Evolutionary conservation across 2,113 vertebrate species (phyloP).

Genomic region (Leucosticte australis): DNA sequence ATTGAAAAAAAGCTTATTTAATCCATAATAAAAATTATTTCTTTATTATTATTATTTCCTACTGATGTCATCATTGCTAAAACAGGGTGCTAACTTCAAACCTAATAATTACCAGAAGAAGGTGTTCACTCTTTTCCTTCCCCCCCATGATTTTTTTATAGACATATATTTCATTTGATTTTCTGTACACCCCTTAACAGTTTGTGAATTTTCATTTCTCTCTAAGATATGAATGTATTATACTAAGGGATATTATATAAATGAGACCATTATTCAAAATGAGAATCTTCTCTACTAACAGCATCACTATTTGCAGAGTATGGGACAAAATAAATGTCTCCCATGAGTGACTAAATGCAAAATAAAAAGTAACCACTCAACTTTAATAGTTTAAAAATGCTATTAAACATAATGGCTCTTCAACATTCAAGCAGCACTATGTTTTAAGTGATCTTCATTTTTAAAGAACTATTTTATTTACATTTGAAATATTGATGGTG

Average conservation of each 20-base stretch:
- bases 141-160: constrained; percentile 31
- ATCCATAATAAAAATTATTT: background rate
- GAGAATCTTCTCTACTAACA: constrained; percentile 72
- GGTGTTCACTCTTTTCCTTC: background rate
- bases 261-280: constrained; percentile 78
- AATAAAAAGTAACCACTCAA: constrained; percentile 86
- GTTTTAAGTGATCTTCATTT: constrained; percentile 80
- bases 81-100: background rate
- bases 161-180: constrained; percentile 40
- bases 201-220: constrained; percentile 66
- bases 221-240: constrained; percentile 69
- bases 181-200: constrained; percentile 39
- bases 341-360: constrained; percentile 83
- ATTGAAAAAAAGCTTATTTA: constrained; percentile 8
- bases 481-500: constrained; percentile 81
- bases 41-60: background rate
- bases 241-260: constrained; percentile 73
- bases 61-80: background rate
- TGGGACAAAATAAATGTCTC: constrained; percentile 82
- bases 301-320: constrained; percentile 75
- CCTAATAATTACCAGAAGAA: background rate
- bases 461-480: constrained; percentile 81
- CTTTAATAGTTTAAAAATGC: constrained; percentile 84
- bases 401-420: constrained; percentile 82
- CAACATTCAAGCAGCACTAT: constrained; percentile 76